Conservation (phyloP, 2,888 invertebrate species). For the Pycnomerus fuliginosus region DNA sequence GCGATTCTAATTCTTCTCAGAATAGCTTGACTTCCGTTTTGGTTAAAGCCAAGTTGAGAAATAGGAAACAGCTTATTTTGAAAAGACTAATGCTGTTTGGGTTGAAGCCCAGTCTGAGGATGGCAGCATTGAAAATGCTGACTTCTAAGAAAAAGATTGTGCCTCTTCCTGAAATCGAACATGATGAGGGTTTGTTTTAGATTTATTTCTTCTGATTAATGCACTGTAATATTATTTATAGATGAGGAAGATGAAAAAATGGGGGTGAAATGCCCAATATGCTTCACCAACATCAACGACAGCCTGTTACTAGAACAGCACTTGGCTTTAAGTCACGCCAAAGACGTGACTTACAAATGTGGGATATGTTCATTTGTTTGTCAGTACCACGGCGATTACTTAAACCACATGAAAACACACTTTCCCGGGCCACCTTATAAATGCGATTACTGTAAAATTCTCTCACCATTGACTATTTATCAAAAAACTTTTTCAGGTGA, state of each 20-base stretch:
- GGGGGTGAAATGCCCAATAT: constrained; percentile 56
- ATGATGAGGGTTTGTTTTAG: constrained; percentile 37
- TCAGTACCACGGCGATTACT: constrained; percentile 63
- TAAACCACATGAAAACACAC: constrained; percentile 61
- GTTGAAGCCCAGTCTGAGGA: constrained; percentile 50
- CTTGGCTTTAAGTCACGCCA: constrained; percentile 57
- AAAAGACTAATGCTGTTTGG: constrained; percentile 49
- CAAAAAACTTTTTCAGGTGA: constrained; percentile 50
- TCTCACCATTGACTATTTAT: too few relatives aligned
- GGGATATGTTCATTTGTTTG: constrained; percentile 63
- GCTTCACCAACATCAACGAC: constrained; percentile 56
- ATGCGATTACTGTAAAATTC: constrained; percentile 59
- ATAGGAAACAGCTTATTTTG: constrained; percentile 48
- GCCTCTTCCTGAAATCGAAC: constrained; percentile 38
- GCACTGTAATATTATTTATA: constrained; percentile 1
- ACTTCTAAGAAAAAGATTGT: constrained; percentile 49
- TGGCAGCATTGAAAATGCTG: constrained; percentile 51
- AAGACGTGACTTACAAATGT: constrained; percentile 62
- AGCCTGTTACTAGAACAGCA: constrained; percentile 57
- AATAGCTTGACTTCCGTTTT: constrained; percentile 42
- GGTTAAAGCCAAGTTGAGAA: constrained; percentile 47
- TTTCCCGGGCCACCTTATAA: constrained; percentile 64
- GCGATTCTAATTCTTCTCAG: constrained; percentile 33
- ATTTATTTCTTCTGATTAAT: constrained; percentile 8
- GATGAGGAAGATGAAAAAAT: constrained; percentile 44